phyloP scores from a whole-genome alignment of 2,797 vertebrate species.

The Rhynchotus rufescens region DNA sequence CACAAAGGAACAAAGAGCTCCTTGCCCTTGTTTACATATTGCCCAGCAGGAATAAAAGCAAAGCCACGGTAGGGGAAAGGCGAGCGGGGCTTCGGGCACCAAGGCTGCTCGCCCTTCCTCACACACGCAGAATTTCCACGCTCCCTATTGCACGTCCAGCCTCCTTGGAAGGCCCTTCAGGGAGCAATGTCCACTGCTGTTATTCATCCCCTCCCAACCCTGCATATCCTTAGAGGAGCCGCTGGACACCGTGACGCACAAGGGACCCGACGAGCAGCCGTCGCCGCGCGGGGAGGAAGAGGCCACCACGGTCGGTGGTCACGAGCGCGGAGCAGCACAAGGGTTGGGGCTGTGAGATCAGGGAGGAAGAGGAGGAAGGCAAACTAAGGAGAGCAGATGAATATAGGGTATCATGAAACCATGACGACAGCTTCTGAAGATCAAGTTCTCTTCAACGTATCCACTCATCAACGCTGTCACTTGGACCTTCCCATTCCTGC shows the following conservation, averaged over 20 bases:
- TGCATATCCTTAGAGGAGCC: constrained; percentile 58
- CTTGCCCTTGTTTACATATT: constrained; percentile 83
- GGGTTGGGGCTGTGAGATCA: not conserved
- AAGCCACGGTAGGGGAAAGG: constrained; percentile 82
- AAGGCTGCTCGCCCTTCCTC: constrained; percentile 80
- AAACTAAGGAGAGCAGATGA: constrained; percentile 54
- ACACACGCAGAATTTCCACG: constrained; percentile 80
- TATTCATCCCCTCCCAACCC: constrained; percentile 66
- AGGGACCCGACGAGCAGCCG: not conserved
- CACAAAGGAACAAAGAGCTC: constrained; percentile 86
- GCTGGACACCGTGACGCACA: not conserved
- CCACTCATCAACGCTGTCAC: not conserved
- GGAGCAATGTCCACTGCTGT: constrained; percentile 70
- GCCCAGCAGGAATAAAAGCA: constrained; percentile 82
- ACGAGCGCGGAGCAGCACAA: not conserved
- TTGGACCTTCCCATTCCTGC: not conserved
- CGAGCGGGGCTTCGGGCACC: constrained; percentile 81
- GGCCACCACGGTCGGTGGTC: too few relatives aligned
- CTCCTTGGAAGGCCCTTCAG: constrained; percentile 75
- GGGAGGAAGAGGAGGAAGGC: not conserved
- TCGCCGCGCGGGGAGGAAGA: constrained; percentile 38
- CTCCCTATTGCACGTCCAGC: constrained; percentile 79
- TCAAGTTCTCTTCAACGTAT: not conserved
- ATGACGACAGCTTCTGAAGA: constrained; percentile 1
- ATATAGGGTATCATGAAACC: not conserved